Evolutionary conservation across 2,888 invertebrate genomes (phyloP), one percentile per base, ranked within the genome.

Genomic region (Heliconius charithonia): DNA sequence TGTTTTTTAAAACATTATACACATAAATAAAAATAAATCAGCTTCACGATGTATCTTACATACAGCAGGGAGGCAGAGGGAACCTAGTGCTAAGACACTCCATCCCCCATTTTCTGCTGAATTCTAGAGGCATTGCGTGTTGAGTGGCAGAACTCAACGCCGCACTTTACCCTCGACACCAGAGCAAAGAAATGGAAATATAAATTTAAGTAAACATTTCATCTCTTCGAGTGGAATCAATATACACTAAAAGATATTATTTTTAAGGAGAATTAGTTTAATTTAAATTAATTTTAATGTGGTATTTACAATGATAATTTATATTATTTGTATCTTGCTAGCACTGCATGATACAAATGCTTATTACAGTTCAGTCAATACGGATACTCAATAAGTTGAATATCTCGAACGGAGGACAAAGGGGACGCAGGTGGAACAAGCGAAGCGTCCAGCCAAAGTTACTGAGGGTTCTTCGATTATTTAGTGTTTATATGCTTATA

Each of bases 341-440:
- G 63, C 7, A 27, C 2, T 63, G 63, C 0, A 63, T 1, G 25
- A 63, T 27, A 63, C 10, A 71, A 37, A 37, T 74, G 27, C 12
- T 7, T 62, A 63, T 65, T 45, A 63, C 72, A 62, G 62, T 73
- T 41, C 71, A 76, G 74, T 80, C 76, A 73, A 69, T 73, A 45
- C 45, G 73, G 74, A 76, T 76, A 70, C 13, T 63, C 75, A 78
- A 72, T 76, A 69, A 69, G 67, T 59, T 74, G 71, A 59, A 72
- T n/a, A 59, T 72, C 72, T 65, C 12, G 27, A 74, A 74, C 74
- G 32, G 72, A 77, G 65, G 80, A 80, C 78, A 80, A 80, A 80
- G 78, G 74, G 70, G 73, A 63, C 72, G 79, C 80, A 83, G 82
- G 81, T 83, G 77, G 80, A 75, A 76, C 74, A 65, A 80, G 70